Percentiles rank a stretch among this genome's conserved stretches.
phyloP scores from a whole-genome alignment of 2,888 invertebrate species.

The Drosophila sordidula region DNA sequence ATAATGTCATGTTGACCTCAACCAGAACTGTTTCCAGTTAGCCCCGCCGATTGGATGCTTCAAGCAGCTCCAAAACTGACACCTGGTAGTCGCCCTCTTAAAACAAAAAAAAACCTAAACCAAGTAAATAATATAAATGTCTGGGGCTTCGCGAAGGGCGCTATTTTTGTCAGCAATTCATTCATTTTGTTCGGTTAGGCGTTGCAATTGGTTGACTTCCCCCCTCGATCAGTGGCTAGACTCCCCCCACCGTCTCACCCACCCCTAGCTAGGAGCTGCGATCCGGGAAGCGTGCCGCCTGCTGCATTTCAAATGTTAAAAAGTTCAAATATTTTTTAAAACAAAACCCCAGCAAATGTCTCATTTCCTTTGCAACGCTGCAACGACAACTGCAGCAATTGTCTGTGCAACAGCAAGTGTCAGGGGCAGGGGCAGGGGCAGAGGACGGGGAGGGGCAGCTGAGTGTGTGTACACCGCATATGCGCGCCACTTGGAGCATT shows the following conservation, averaged over 20 bases:
- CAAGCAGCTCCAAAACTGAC: not conserved
- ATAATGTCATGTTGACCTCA: not conserved
- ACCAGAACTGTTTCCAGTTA: not conserved
- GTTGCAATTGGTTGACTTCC: conserved; percentile 57
- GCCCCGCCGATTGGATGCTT: conserved; percentile 18
- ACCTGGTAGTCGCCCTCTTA: conserved; percentile 10
- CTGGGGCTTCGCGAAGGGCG: conserved; percentile 44
- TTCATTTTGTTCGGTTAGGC: conserved; percentile 56
- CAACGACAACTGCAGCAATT: conserved; percentile 66
- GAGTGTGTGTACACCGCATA: conserved; percentile 41
- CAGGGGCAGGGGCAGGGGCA: conserved; percentile 7
- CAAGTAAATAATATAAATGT: conserved; percentile 54
- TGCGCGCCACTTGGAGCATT: conserved; percentile 56
- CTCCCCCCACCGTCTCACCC: conserved; percentile 2
- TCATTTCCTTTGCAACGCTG: conserved; percentile 67
- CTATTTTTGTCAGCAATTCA: conserved; percentile 78
- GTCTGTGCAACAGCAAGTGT: conserved; percentile 50
- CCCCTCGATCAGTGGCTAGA: conserved; percentile 14
- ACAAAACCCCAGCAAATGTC: conserved; percentile 69
- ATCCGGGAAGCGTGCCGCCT: conserved; percentile 67
- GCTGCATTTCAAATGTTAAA: conserved; percentile 76
- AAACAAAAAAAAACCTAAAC: not conserved
- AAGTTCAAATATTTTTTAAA: conserved; percentile 73
- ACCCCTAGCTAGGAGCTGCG: not conserved
- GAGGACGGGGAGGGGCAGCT: not conserved